These are phyloP conservation scores for Nannospalax galili DNA, from an alignment of 2,113 vertebrate species.

Conservation along the genomic window DNA sequence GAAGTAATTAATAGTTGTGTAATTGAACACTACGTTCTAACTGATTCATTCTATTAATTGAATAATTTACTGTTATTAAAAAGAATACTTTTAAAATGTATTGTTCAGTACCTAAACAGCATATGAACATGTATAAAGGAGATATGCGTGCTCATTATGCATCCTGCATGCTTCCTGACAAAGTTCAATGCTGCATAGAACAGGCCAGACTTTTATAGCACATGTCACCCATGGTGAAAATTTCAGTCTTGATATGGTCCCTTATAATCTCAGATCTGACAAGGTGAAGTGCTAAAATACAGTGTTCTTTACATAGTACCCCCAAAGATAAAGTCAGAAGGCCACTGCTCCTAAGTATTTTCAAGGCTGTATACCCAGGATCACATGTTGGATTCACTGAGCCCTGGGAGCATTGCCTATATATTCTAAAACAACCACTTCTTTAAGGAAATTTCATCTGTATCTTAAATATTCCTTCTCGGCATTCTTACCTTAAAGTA, in stretches of 20 bases:
- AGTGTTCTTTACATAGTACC: neutral
- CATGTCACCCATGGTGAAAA: neutral
- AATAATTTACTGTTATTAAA: neutral
- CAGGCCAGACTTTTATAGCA: neutral
- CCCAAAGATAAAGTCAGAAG: neutral
- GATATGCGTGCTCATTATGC: neutral
- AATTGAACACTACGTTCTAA: constrained; percentile 34
- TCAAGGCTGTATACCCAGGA: neutral
- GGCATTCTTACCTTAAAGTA: neutral
- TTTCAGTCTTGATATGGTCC: neutral
- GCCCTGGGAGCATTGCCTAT: neutral
- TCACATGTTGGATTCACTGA: neutral
- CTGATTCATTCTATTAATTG: neutral
- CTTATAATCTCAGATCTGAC: neutral
- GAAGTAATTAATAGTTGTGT: neutral
- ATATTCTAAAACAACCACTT: neutral
- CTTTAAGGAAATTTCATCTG: neutral
- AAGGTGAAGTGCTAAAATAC: neutral
- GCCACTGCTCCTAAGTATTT: neutral
- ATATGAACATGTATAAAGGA: neutral
- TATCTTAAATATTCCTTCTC: neutral
- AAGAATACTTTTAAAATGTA: neutral
- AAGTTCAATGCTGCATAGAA: neutral
- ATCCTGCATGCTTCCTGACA: neutral
- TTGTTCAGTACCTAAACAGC: neutral